phyloP scores from a whole-genome alignment of 2,888 invertebrate genomes.

The Noctua janthe region DNA sequence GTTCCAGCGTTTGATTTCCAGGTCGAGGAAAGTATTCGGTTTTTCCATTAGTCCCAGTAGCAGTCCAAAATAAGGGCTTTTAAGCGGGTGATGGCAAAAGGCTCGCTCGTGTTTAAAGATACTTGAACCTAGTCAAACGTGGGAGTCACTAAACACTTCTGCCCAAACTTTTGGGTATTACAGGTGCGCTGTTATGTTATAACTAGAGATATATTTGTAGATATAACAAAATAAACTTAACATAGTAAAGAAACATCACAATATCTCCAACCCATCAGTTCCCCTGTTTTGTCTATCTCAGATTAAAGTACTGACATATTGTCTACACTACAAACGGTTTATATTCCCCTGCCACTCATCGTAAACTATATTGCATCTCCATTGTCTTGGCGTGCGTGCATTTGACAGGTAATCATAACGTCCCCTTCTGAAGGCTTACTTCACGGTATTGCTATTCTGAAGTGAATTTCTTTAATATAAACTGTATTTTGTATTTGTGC shows the following conservation, averaged over 20 bases:
- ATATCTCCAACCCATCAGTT: not conserved
- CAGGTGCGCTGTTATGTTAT: not conserved
- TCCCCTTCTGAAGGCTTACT: conserved; percentile 26
- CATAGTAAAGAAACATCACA: not conserved
- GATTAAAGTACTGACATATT: conserved; percentile 10
- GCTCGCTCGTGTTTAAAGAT: not conserved
- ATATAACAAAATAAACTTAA: not conserved
- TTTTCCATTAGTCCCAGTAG: not conserved
- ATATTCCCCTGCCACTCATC: conserved; percentile 34
- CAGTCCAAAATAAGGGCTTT: not conserved
- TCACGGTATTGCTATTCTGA: conserved; percentile 23
- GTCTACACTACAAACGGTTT: not conserved
- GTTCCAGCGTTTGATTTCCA: not conserved
- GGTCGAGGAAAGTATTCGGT: too few relatives aligned
- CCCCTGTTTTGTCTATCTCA: not conserved
- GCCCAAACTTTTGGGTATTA: not conserved
- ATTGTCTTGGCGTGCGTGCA: conserved; percentile 57
- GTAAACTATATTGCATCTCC: conserved; percentile 53
- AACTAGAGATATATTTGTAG: not conserved
- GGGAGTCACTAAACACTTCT: not conserved
- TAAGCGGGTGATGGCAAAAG: not conserved
- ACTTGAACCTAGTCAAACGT: not conserved
- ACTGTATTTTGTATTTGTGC: conserved; percentile 10
- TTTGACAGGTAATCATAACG: conserved; percentile 61
- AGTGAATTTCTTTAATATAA: conserved; percentile 29